phyloP scores from a whole-genome alignment of 2,797 vertebrate species.

The Hoplostethus mediterraneus region DNA sequence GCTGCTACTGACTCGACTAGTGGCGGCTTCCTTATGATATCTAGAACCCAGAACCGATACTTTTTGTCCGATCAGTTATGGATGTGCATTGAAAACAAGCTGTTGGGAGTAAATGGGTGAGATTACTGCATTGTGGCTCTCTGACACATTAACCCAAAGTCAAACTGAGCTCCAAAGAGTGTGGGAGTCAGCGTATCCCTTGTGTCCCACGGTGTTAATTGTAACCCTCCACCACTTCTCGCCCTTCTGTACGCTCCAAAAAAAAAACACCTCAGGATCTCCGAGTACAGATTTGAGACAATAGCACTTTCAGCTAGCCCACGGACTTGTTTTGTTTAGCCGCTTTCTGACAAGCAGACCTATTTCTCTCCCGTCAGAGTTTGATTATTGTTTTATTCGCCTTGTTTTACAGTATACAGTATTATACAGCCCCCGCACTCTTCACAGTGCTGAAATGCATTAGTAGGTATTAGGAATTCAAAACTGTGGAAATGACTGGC shows the following conservation, averaged over 20 bases:
- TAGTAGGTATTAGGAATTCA: not conserved
- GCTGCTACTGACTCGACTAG: slow-evolving; percentile 10
- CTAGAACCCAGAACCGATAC: slow-evolving; percentile 1
- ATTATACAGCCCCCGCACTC: too few relatives aligned
- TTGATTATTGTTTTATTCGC: not conserved
- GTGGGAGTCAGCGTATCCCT: not conserved
- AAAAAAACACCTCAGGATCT: too few relatives aligned
- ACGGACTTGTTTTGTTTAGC: too few relatives aligned
- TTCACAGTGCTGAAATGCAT: too few relatives aligned
- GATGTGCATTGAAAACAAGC: slow-evolving; percentile 15
- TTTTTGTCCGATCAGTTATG: slow-evolving; percentile 15
- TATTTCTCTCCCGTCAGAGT: not conserved
- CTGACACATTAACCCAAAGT: slow-evolving; percentile 32
- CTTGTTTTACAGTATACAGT: too few relatives aligned
- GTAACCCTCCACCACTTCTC: too few relatives aligned
- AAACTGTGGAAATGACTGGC: not conserved
- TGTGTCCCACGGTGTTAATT: not conserved
- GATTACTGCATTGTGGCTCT: not conserved
- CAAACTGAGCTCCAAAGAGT: not conserved
- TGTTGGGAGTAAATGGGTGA: slow-evolving; percentile 6
- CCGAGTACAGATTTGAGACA: too few relatives aligned
- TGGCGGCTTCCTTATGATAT: slow-evolving; percentile 12
- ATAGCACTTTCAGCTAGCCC: too few relatives aligned
- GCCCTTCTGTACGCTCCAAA: too few relatives aligned
- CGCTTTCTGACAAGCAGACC: too few relatives aligned